These are phyloP conservation scores for Pachypanchax playfairii DNA, from an alignment of 2,113 vertebrate species.

Conservation along the genomic window DNA sequence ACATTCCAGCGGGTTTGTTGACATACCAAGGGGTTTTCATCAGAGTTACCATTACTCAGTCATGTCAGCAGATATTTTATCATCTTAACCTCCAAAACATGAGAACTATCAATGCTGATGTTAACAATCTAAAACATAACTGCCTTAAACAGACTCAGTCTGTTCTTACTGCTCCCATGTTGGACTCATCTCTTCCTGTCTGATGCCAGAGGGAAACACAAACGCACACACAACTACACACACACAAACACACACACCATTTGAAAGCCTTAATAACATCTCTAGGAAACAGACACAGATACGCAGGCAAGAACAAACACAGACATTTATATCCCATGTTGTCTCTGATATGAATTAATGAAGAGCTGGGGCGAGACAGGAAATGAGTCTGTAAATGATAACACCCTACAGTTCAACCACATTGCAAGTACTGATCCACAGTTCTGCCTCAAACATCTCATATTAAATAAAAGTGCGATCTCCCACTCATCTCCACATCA, in stretches of 20 bases:
- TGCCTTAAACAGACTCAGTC: background rate
- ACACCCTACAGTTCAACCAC: background rate
- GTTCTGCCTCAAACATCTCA: background rate
- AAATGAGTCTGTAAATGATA: background rate
- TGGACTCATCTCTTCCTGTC: slow-evolving; percentile 38
- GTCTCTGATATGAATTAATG: slow-evolving; percentile 23
- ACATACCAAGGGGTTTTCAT: slow-evolving; percentile 19
- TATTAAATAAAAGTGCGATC: no score
- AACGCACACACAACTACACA: slow-evolving; percentile 2
- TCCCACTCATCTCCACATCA: no score
- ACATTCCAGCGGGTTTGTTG: slow-evolving; percentile 50
- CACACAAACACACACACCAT: slow-evolving; percentile 2
- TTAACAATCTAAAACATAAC: no score
- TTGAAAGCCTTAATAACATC: slow-evolving; percentile 20
- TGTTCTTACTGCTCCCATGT: slow-evolving; percentile 5
- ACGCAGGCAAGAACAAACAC: slow-evolving; percentile 2
- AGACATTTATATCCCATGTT: background rate
- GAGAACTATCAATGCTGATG: background rate
- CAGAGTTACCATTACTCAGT: slow-evolving; percentile 24
- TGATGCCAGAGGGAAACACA: slow-evolving; percentile 14
- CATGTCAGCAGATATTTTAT: background rate
- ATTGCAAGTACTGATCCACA: no score
- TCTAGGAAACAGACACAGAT: slow-evolving; percentile 32
- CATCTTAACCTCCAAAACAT: slow-evolving; percentile 1
- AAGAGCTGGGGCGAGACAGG: background rate